Evolutionary conservation across 2,888 invertebrate genomes (phyloP), one percentile per base, ranked within the genome.

Genomic region (Sphaerophoria taeniata): DNA sequence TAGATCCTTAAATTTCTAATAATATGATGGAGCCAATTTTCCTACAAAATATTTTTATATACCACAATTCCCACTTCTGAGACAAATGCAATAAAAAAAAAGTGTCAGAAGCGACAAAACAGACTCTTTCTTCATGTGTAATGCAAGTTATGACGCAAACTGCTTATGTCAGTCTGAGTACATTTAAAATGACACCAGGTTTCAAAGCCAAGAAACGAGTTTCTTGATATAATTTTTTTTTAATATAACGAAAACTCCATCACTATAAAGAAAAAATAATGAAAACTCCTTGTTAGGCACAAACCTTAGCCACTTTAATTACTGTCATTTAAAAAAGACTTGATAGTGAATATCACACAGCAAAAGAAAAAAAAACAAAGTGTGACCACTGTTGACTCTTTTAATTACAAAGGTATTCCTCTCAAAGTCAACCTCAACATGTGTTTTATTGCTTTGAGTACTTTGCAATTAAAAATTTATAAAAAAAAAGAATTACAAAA

Each of bases 271-370:
- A 39, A 39, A 39, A 39, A 39, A 39, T 2, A 24, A 24, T 24
- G 2, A 24, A 36, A 58, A 11, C 43, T 24, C n/a, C 60, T 60
- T 60, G 60, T 60, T 60, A 43, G 39, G 24, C 60, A 60, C 60
- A 6, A 58, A 60, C 60, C 39, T 39, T 39, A 69, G 73, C 79
- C 56, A 73, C 67, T 58, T 82, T 71, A 72, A 60, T 60, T 69
- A 58, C 76, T 60, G 0, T 60, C 43, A 60, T 60, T 60, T 60
- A 39, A 43, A 43, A 24, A 24, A 24, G 24, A 24, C 24, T 24
- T 24, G 24, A 24, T 24, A 24, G 24, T 24, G 24, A 24, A 24
- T 24, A 24, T 24, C 24, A 24, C 24, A 24, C 24, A 24, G 24
- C 24, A 24, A 24, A 49, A 6, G 14, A 58, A 53, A 55, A 63